Evolutionary conservation across 2,888 invertebrate genomes (phyloP), one percentile per base, ranked within the genome.

Genomic region (Lordiphosa andalusiaca): DNA sequence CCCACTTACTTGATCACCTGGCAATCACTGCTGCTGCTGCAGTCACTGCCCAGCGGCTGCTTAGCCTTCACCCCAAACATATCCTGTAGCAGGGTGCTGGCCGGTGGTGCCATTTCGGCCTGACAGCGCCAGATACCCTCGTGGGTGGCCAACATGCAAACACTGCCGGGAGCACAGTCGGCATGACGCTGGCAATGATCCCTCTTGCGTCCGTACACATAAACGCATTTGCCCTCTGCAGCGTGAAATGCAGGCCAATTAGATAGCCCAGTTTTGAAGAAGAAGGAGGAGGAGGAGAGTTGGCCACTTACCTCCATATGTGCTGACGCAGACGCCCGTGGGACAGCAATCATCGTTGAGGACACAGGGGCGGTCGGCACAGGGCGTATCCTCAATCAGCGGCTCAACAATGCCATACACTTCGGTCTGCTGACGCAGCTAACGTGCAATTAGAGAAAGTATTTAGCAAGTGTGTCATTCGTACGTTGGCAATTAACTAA

Each of bases 1-100:
- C 1, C 1, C 12, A 71, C 73, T 76, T 51, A 88, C 88, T 86
- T 88, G 55, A 93, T 92, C 76, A 96, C 93, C 89, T 96, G 96
- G 85, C 96, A 96, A 83, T 96, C 96, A 83, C 93, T 93, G 65
- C 95, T 96, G 88, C 94, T 93, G 76, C 91, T 91, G 89, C 96
- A 96, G 72, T 95, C 94, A 85, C 96, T 95, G 80, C 94, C 95
- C 90, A 95, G 95, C 90, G 95, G 95, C 84, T 95, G 95, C 88
- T 95, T 96, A 74, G 60, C 44, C n/a, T 59, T 67, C 50, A 73
- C 21, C 23, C 51, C 61, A 12, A 69, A 60, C 6, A 69, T 57
- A 12, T 69, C 65, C 50, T 57, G 12, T 23, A 69, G 23, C 2
- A 64, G 36, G 4, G 52, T 30, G 12, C 39, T 13, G 1, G 40